Evolutionary conservation across 2,797 vertebrate species (phyloP).

Genomic region (Tenualosa ilisha): DNA sequence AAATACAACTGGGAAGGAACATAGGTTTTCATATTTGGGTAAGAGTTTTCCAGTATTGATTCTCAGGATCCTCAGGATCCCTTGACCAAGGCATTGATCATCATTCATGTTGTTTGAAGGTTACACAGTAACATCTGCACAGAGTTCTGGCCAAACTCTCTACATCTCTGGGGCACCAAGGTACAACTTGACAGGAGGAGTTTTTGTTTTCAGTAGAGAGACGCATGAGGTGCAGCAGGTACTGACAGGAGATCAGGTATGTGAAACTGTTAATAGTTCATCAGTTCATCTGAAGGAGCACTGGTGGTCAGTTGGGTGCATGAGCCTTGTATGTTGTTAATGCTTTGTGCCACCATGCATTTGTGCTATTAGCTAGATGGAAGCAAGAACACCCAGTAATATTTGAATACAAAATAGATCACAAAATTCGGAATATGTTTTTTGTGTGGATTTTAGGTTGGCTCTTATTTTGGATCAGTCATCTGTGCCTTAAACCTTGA

Average conservation of each 20-base stretch:
- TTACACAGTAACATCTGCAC: slow-evolving; percentile 67
- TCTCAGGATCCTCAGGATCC: neutral
- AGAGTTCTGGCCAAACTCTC: slow-evolving; percentile 33
- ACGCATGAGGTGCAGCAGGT: slow-evolving; percentile 48
- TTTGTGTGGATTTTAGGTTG: slow-evolving; percentile 68
- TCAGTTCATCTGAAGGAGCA: neutral
- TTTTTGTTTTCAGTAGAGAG: slow-evolving; percentile 64
- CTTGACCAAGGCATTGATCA: slow-evolving; percentile 19
- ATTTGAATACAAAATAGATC: no score
- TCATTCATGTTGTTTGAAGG: slow-evolving; percentile 59
- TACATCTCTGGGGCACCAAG: slow-evolving; percentile 74
- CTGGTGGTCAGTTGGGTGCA: neutral
- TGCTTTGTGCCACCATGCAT: neutral
- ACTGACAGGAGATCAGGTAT: slow-evolving; percentile 76
- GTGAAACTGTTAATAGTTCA: neutral
- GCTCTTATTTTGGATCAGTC: slow-evolving; percentile 80
- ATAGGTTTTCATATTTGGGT: slow-evolving; percentile 75
- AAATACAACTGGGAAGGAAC: slow-evolving; percentile 56
- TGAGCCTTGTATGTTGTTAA: neutral
- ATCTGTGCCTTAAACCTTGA: slow-evolving; percentile 73
- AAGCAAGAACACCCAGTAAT: no score
- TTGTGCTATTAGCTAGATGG: neutral
- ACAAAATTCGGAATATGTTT: neutral
- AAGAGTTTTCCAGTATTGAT: slow-evolving; percentile 34
- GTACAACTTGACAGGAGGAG: slow-evolving; percentile 68